These are phyloP conservation scores for Leucania comma DNA, from an alignment of 2,888 invertebrate species.

Conservation along the genomic window DNA sequence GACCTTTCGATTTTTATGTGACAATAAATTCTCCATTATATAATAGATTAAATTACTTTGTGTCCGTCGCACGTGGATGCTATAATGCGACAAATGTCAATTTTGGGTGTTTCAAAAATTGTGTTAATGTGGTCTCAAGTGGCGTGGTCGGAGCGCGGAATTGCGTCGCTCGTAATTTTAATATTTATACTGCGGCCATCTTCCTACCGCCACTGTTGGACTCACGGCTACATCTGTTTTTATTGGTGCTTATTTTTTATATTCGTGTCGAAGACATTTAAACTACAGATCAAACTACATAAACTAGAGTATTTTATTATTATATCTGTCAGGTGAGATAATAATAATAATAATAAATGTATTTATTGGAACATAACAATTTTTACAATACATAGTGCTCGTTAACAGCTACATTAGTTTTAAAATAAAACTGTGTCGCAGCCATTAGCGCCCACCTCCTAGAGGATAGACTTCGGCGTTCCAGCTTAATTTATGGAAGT, in stretches of 20 bases:
- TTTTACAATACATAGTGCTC: no score
- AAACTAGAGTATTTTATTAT: conserved; percentile 34
- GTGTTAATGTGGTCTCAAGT: conserved; percentile 66
- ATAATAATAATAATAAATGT: no score
- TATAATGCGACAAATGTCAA: conserved; percentile 56
- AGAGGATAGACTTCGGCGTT: no score
- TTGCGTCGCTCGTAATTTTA: conserved; percentile 57
- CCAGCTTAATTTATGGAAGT: no score
- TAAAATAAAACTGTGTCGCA: no score
- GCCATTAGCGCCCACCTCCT: no score
- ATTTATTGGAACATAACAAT: no score
- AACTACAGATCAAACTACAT: conserved; percentile 30
- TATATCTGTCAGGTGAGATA: conserved; percentile 16
- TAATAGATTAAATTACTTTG: conserved; percentile 53
- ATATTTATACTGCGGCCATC: conserved; percentile 65
- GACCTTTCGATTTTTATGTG: conserved; percentile 46
- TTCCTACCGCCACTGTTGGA: conserved; percentile 64
- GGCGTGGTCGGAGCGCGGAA: conserved; percentile 24
- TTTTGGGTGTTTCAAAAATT: conserved; percentile 58
- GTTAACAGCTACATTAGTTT: no score
- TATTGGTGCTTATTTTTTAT: conserved; percentile 57
- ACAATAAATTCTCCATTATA: conserved; percentile 52
- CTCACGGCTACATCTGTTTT: conserved; percentile 49
- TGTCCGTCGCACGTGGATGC: conserved; percentile 58
- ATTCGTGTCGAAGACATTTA: conserved; percentile 25